Evolutionary conservation across 2,888 invertebrate genomes (phyloP).

Genomic region (Mallateleia sp.): DNA sequence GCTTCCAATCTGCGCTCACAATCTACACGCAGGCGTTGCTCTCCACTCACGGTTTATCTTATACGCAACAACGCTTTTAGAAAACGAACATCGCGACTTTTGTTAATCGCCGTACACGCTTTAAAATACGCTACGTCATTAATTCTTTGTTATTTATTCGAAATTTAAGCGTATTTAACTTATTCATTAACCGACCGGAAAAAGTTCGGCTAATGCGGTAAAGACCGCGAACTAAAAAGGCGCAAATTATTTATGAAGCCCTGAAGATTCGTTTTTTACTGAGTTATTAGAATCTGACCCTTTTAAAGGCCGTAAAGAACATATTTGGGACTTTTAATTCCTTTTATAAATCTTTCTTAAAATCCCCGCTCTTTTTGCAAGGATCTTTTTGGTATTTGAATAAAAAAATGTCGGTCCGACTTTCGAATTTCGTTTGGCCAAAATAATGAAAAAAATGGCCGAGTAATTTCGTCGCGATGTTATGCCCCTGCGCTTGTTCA

Average conservation of each 20-base stretch:
- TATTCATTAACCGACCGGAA: slow-evolving; percentile 16
- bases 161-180: slow-evolving; percentile 28
- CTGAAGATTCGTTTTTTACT: background rate
- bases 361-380: background rate
- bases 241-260: background rate
- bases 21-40: slow-evolving; percentile 73
- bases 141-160: slow-evolving; percentile 31
- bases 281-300: background rate
- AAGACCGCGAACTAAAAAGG: background rate
- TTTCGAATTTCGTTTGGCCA: background rate
- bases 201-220: slow-evolving; percentile 8
- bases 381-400: slow-evolving; percentile 63
- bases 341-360: background rate
- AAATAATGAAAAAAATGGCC: background rate
- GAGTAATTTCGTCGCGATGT: slow-evolving; percentile 8
- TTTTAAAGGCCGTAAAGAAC: background rate
- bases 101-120: slow-evolving; percentile 47
- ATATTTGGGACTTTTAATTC: background rate
- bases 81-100: slow-evolving; percentile 52
- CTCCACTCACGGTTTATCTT: slow-evolving; percentile 68
- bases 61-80: slow-evolving; percentile 58
- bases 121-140: slow-evolving; percentile 17
- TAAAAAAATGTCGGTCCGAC: slow-evolving; percentile 23
- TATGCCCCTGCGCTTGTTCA: background rate
- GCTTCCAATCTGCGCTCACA: slow-evolving; percentile 62